These are phyloP conservation scores for Thalassarche chlororhynchos DNA, from an alignment of 2,113 vertebrate species.

Conservation along the genomic window DNA sequence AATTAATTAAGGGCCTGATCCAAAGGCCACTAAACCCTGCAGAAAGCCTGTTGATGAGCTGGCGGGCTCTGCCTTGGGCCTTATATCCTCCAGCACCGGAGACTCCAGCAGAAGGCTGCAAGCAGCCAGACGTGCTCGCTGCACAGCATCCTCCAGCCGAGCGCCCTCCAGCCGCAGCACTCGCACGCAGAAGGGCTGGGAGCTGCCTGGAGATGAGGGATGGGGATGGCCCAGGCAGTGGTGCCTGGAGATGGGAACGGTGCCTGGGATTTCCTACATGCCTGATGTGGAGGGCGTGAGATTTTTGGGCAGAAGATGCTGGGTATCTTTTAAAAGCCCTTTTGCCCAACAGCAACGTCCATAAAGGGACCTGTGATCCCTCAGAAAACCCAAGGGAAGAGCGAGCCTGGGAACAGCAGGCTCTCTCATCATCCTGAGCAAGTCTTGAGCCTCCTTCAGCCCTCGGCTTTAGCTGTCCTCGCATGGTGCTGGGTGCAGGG, in stretches of 20 bases:
- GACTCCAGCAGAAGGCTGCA: neutral
- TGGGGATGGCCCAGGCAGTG: accelerated
- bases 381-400: neutral
- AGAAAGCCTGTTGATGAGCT: neutral
- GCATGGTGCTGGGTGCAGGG: neutral
- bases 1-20: neutral
- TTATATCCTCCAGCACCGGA: neutral
- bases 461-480: neutral
- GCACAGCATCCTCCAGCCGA: neutral
- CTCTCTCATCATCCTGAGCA: neutral
- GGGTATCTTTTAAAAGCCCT: neutral
- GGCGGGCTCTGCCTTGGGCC: neutral
- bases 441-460: neutral
- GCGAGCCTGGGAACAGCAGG: neutral
- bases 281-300: neutral
- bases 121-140: accelerated
- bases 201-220: neutral
- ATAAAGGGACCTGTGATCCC: neutral
- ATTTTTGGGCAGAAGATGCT: neutral
- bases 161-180: neutral
- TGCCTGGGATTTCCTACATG: neutral
- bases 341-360: neutral
- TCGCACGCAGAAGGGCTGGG: neutral
- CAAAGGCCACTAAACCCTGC: neutral
- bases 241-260: neutral